Evolutionary conservation across 2,113 vertebrate species (phyloP).

Genomic region (Oryzias melastigma): DNA sequence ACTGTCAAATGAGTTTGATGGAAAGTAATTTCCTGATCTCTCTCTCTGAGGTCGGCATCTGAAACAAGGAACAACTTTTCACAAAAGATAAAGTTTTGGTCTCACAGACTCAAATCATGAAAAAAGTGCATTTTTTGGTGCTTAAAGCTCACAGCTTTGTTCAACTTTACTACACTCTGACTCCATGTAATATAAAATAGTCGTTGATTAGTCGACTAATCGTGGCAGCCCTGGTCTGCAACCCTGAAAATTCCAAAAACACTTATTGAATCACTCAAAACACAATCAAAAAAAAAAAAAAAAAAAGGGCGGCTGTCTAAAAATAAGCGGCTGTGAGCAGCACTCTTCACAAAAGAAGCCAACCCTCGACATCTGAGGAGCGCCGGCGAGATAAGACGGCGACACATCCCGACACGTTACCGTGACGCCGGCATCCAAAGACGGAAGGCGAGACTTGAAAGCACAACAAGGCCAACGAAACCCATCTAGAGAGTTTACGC

Average conservation of each 20-base stretch:
- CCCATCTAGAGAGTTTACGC: constrained; percentile 36
- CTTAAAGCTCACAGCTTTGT: too few relatives aligned
- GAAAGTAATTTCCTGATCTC: too few relatives aligned
- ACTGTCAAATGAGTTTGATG: too few relatives aligned
- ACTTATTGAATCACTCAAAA: constrained; percentile 48
- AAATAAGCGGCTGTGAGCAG: constrained; percentile 42
- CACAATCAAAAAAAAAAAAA: constrained; percentile 28
- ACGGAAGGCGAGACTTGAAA: constrained; percentile 34
- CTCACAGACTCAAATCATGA: too few relatives aligned
- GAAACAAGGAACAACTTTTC: too few relatives aligned
- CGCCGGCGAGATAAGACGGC: constrained; percentile 31
- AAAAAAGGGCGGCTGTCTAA: constrained; percentile 10
- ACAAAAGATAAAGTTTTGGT: too few relatives aligned
- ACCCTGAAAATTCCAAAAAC: constrained; percentile 33
- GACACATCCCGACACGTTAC: constrained; percentile 44
- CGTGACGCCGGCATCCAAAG: constrained; percentile 46
- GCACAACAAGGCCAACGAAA: constrained; percentile 29
- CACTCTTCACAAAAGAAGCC: constrained; percentile 8
- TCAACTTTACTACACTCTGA: too few relatives aligned
- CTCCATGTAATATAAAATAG: too few relatives aligned
- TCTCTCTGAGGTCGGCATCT: too few relatives aligned
- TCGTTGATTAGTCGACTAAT: too few relatives aligned
- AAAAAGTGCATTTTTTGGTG: too few relatives aligned
- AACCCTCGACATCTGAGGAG: constrained; percentile 21
- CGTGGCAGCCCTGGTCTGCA: too few relatives aligned